These are phyloP conservation scores for Peromyscus polionotus DNA, from an alignment of 2,113 vertebrate species.

Conservation along the genomic window DNA sequence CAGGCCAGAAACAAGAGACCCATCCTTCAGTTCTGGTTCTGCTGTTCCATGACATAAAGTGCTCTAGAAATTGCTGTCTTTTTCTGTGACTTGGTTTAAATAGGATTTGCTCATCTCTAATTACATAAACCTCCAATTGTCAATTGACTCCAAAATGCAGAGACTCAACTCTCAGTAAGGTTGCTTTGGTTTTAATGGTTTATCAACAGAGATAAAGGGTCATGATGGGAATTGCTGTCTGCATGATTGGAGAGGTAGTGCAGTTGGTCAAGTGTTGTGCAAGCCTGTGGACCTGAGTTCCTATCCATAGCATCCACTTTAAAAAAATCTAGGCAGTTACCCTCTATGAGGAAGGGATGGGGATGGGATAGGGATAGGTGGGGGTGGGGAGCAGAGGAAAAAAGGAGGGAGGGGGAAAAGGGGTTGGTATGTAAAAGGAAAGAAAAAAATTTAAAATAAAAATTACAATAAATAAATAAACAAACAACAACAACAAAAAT, in stretches of 20 bases:
- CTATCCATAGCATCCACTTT: not conserved
- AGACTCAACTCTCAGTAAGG: not conserved
- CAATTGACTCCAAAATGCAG: not conserved
- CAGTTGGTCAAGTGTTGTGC: not conserved
- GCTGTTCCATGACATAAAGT: not conserved
- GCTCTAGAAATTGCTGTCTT: not conserved
- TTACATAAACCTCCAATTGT: not conserved
- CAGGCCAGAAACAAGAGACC: not conserved
- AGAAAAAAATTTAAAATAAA: too few species aligned
- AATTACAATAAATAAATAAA: too few species aligned
- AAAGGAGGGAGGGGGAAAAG: too few species aligned
- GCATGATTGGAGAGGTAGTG: not conserved
- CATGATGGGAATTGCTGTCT: not conserved
- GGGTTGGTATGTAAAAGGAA: too few species aligned
- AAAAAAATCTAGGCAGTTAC: not conserved
- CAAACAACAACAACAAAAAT: not conserved
- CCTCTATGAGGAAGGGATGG: too few species aligned
- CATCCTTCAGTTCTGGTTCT: not conserved
- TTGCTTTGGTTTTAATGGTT: not conserved
- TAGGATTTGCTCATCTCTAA: not conserved
- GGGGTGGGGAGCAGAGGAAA: too few species aligned
- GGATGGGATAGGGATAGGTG: too few species aligned
- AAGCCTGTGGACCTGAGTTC: not conserved
- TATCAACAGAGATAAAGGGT: not conserved
- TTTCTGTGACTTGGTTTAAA: not conserved